phyloP scores from a whole-genome alignment of 2,797 vertebrate genomes.

The Acridotheres tristis region DNA sequence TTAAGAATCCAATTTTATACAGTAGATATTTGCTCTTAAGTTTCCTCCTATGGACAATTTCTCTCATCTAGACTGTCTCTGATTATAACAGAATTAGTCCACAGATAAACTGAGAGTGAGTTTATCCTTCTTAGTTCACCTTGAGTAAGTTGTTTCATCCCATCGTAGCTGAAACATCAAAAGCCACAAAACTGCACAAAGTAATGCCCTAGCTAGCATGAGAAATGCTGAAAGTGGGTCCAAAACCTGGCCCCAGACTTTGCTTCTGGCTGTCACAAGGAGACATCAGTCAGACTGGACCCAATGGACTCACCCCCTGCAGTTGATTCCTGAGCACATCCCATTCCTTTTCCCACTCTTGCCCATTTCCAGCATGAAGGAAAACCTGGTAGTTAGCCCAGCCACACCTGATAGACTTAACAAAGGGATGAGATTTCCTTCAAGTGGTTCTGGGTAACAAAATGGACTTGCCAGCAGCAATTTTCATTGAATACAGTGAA shows the following conservation, averaged over 20 bases:
- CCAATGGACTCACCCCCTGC: not conserved
- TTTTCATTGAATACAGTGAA: not conserved
- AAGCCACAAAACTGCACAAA: not conserved
- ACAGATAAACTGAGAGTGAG: not conserved
- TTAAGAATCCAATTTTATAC: not conserved
- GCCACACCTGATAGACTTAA: not conserved
- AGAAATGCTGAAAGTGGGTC: not conserved
- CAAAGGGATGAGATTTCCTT: not conserved
- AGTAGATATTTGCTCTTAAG: not conserved
- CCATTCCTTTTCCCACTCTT: not conserved
- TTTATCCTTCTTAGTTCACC: not conserved
- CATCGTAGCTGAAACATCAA: not conserved
- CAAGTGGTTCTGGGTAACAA: not conserved
- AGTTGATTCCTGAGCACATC: not conserved
- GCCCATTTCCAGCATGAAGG: not conserved
- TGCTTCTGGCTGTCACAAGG: not conserved
- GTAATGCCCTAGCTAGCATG: not conserved
- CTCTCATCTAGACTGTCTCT: not conserved
- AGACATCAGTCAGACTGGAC: not conserved
- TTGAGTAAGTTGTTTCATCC: not conserved
- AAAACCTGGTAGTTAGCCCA: not conserved
- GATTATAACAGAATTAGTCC: not conserved
- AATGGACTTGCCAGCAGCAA: not conserved
- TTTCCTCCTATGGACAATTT: not conserved
- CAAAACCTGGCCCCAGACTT: not conserved